phyloP scores from a whole-genome alignment of 1,140 invertebrate genomes.

The Aphelinus atriplicis region DNA sequence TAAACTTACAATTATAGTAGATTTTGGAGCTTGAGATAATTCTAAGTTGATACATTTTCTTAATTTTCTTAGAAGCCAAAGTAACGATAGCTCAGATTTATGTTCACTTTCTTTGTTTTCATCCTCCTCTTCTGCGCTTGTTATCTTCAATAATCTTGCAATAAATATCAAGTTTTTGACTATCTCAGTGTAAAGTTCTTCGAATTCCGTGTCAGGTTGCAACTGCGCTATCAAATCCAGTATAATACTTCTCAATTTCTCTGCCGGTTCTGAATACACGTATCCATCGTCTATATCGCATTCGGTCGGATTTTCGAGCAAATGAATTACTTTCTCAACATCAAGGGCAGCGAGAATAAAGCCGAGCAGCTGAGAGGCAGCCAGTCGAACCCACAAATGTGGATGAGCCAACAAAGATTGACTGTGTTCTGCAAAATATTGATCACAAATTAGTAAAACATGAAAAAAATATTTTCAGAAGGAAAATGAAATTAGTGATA shows the following conservation, averaged over 20 bases:
- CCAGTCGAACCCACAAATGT: conserved; percentile 80
- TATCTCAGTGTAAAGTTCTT: conserved; percentile 75
- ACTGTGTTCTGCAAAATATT: conserved; percentile 56
- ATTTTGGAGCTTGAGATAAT: conserved; percentile 70
- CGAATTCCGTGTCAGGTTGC: conserved; percentile 67
- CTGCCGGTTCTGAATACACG: conserved; percentile 70
- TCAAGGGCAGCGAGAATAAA: conserved; percentile 75
- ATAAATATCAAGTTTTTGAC: conserved; percentile 80
- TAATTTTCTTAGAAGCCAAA: conserved; percentile 77
- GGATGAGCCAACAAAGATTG: conserved; percentile 70
- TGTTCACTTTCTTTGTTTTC: conserved; percentile 54
- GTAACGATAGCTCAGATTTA: conserved; percentile 61
- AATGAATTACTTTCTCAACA: conserved; percentile 67
- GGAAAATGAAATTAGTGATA: conserved; percentile 4
- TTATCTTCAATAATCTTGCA: conserved; percentile 69
- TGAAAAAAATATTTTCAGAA: conserved; percentile 2
- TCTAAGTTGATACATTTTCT: conserved; percentile 79
- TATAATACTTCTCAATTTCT: conserved; percentile 73
- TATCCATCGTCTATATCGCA: conserved; percentile 61
- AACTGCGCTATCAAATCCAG: conserved; percentile 81
- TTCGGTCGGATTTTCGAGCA: conserved; percentile 55
- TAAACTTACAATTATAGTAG: conserved; percentile 68
- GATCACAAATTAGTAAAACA: conserved; percentile 3
- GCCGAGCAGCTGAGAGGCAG: conserved; percentile 78
- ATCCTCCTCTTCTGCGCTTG: conserved; percentile 60